Percentiles rank a stretch among this genome's conserved stretches.
phyloP scores from a whole-genome alignment of 2,888 invertebrate genomes.

The Hydrotaea cyrtoneurina region DNA sequence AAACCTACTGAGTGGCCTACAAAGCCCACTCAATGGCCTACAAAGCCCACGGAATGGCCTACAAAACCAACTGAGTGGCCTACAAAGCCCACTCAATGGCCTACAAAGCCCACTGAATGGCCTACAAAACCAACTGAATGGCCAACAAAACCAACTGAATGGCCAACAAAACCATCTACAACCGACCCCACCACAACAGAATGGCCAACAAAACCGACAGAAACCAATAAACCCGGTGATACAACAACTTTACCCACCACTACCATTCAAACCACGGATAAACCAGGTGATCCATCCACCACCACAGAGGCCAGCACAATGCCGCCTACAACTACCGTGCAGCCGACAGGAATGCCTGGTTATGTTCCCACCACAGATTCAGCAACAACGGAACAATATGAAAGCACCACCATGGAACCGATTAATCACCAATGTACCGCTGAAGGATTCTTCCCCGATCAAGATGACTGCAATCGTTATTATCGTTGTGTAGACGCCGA shows the following conservation, averaged over 20 bases:
- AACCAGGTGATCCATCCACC: constrained; percentile 23
- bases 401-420: constrained; percentile 70
- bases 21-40: constrained; percentile 11
- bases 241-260: constrained; percentile 25
- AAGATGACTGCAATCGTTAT: constrained; percentile 83
- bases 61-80: neutral
- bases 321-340: constrained; percentile 35
- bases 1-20: too few relatives aligned
- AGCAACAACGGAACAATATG: constrained; percentile 63
- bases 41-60: constrained; percentile 38
- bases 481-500: constrained; percentile 82
- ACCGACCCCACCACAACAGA: neutral
- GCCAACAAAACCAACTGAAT: constrained; percentile 42
- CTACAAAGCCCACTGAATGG: constrained; percentile 21
- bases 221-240: constrained; percentile 25
- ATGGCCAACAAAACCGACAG: constrained; percentile 23
- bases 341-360: constrained; percentile 66
- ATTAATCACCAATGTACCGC: constrained; percentile 75
- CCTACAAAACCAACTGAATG: constrained; percentile 31
- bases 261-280: constrained; percentile 28
- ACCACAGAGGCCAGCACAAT: constrained; percentile 50
- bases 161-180: neutral
- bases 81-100: constrained; percentile 13
- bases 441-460: constrained; percentile 81
- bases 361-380: constrained; percentile 49